Evolutionary conservation across 2,797 vertebrate species (phyloP).

Genomic region (Mormyrops attenuatus): DNA sequence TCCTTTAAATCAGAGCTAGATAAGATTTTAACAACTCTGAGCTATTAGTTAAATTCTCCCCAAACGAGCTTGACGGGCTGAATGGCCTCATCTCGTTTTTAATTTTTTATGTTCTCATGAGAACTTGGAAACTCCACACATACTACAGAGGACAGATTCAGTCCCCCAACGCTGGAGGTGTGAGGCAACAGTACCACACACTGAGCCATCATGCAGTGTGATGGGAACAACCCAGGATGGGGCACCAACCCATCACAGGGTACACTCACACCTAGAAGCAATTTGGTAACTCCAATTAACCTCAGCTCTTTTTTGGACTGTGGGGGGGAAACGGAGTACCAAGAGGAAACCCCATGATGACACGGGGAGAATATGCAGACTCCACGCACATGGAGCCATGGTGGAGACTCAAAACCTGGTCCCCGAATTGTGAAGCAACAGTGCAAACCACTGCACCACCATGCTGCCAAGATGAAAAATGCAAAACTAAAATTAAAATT

Average conservation of each 20-base stretch:
- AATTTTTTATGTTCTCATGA: too few species aligned
- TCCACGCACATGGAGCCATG: not conserved
- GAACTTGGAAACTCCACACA: not conserved
- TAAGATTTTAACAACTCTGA: too few species aligned
- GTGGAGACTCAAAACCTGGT: not conserved
- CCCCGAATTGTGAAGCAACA: not conserved
- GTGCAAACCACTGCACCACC: not conserved
- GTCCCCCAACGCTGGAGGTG: not conserved
- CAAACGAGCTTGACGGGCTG: too few species aligned
- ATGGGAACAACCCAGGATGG: not conserved
- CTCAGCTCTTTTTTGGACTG: not conserved
- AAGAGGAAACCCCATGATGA: not conserved
- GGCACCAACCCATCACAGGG: not conserved
- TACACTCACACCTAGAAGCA: not conserved
- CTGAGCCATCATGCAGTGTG: not conserved
- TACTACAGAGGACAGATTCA: not conserved
- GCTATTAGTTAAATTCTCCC: too few species aligned
- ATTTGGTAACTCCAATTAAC: not conserved
- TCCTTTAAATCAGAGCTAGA: too few species aligned
- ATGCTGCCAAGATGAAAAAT: not conserved
- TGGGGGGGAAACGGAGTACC: not conserved
- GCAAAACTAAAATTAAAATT: not conserved
- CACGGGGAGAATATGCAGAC: not conserved
- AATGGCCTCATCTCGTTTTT: too few species aligned
- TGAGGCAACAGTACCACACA: not conserved